phyloP scores from a whole-genome alignment of 2,888 invertebrate genomes.

The Sarcophaga caerulescens region DNA sequence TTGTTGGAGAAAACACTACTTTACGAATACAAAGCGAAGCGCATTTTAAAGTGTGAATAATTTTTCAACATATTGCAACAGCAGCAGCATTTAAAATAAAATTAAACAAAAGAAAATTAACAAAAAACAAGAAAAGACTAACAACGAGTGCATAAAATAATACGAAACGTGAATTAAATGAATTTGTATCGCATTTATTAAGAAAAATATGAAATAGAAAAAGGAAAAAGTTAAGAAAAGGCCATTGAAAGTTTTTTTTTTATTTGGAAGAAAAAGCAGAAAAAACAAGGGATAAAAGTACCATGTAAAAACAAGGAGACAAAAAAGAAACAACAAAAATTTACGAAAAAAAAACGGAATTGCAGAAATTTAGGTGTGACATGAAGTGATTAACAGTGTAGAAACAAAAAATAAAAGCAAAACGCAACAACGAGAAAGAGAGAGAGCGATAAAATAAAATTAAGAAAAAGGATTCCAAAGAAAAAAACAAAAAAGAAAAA shows the following conservation, averaged over 20 bases:
- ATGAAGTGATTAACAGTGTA: conserved; percentile 57
- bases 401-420: conserved; percentile 32
- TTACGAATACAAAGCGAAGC: conserved; percentile 45
- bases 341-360: conserved; percentile 51
- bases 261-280: not conserved
- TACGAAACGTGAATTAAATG: not conserved
- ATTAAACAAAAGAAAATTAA: conserved; percentile 30
- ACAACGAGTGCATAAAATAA: conserved; percentile 50
- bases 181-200: conserved; percentile 25
- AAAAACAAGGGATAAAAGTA: conserved; percentile 32
- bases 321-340: conserved; percentile 37
- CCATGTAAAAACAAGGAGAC: conserved; percentile 46
- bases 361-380: conserved; percentile 62
- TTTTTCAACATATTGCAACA: not conserved
- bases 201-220: conserved; percentile 18
- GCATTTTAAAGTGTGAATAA: conserved; percentile 36
- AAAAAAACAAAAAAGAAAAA: conserved; percentile 4
- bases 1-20: conserved; percentile 49
- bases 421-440: conserved; percentile 5
- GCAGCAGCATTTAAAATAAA: not conserved
- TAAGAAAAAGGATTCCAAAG: conserved; percentile 8
- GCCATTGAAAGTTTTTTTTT: conserved; percentile 12
- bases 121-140: conserved; percentile 40
- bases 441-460: conserved; percentile 16
- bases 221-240: not conserved